phyloP scores from a whole-genome alignment of 37 sponge, comb jelly and placozoan species.

The Lycopodina hypogea region DNA sequence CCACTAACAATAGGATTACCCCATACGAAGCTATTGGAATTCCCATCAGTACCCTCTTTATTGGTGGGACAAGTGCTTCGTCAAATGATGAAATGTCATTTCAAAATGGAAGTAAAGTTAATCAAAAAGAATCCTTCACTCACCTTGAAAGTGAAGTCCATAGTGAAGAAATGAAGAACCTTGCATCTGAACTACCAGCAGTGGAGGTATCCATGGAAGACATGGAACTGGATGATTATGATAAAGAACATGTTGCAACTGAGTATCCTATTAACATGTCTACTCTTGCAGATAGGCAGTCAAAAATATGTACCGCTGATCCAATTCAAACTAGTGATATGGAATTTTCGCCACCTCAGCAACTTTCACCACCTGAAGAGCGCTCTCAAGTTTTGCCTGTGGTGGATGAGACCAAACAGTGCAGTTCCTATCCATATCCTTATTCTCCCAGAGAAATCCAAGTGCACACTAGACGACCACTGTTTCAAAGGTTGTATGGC shows the following conservation, averaged over 20 bases:
- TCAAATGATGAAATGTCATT: too few relatives aligned
- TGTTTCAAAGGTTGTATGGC: constrained; percentile 15
- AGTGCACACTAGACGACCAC: background rate
- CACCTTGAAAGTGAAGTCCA: background rate
- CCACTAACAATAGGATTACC: constrained; percentile 21
- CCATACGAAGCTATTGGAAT: constrained; percentile 31
- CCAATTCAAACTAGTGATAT: too few relatives aligned
- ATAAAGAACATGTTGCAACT: background rate
- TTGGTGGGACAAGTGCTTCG: background rate
- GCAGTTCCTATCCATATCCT: too few relatives aligned
- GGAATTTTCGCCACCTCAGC: too few relatives aligned
- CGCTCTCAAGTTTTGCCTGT: too few relatives aligned
- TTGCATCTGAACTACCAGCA: background rate
- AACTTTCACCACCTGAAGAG: too few relatives aligned
- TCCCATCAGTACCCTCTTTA: constrained; percentile 64
- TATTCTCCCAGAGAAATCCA: too few relatives aligned
- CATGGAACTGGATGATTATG: background rate
- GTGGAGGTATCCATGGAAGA: constrained; percentile 1
- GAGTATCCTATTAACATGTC: background rate
- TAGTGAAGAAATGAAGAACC: background rate
- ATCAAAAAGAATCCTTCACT: too few relatives aligned
- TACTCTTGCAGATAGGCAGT: too few relatives aligned
- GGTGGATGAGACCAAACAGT: too few relatives aligned
- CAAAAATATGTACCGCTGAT: too few relatives aligned
- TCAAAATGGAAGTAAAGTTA: too few relatives aligned